Percentiles rank a stretch among this genome's conserved stretches.
These are phyloP conservation scores for Platorchestia sp. DNA, from an alignment of 1,140 invertebrate species.

Conservation along the genomic window DNA sequence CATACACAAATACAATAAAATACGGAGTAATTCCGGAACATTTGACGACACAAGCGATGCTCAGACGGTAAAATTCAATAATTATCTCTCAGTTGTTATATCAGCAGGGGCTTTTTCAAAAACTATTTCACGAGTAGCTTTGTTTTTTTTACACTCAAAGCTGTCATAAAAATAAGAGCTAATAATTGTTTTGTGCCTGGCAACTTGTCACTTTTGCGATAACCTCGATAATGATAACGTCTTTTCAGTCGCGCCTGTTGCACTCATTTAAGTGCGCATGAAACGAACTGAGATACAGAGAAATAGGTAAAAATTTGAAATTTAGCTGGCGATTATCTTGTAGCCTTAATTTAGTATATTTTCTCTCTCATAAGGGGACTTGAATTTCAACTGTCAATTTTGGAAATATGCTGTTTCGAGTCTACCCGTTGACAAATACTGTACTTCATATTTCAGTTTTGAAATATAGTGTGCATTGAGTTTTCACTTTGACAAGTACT, in stretches of 20 bases:
- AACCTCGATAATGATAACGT: not conserved
- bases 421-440: too few species aligned
- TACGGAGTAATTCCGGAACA: too few species aligned
- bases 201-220: not conserved
- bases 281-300: not conserved
- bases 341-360: not conserved
- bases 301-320: not conserved
- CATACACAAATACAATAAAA: too few species aligned
- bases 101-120: not conserved
- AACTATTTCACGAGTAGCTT: not conserved
- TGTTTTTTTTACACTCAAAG: not conserved
- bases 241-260: not conserved
- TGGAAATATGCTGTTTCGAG: too few species aligned
- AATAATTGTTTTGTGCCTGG: not conserved
- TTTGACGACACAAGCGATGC: too few species aligned
- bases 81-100: too few species aligned
- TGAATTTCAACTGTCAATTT: too few species aligned
- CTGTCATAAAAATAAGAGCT: not conserved
- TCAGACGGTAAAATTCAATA: too few species aligned
- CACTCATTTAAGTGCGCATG: not conserved
- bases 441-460: too few species aligned
- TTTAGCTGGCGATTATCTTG: too few species aligned
- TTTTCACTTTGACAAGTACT: too few species aligned
- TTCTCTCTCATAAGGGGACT: not conserved
- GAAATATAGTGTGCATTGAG: too few species aligned